Conservation (phyloP, 2,113 vertebrate species). For the Ceyx cyanopectus region DNA sequence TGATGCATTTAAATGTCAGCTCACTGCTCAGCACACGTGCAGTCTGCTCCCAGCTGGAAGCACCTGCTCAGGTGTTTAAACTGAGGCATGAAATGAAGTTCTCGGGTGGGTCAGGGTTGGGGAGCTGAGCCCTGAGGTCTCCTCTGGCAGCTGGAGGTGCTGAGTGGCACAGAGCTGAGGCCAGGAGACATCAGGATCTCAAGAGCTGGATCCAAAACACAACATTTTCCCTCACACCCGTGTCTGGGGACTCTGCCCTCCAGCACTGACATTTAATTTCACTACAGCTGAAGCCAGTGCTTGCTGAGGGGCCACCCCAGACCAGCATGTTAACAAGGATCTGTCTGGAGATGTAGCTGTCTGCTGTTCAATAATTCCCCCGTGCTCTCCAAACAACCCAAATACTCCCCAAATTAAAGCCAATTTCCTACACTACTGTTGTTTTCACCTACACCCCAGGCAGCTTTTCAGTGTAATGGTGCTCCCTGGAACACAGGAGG, state of each 20-base stretch:
- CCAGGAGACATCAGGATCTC: not conserved
- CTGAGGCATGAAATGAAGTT: not conserved
- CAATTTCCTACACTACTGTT: not conserved
- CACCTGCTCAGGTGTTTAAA: not conserved
- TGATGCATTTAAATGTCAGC: not conserved
- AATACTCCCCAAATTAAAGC: not conserved
- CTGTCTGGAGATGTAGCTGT: not conserved
- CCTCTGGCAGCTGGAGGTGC: not conserved
- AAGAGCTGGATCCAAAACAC: not conserved
- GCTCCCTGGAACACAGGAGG: not conserved
- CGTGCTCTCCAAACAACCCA: not conserved
- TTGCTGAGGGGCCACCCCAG: not conserved
- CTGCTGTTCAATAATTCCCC: not conserved
- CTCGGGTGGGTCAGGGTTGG: not conserved
- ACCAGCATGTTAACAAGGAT: not conserved
- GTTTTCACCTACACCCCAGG: not conserved
- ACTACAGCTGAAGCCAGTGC: not conserved
- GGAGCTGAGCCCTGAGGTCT: not conserved
- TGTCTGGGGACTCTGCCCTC: not conserved
- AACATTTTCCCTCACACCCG: not conserved
- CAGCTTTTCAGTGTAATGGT: slow-evolving; percentile 2
- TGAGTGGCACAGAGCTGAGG: accelerated
- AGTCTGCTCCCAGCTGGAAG: not conserved
- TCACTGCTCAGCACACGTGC: not conserved
- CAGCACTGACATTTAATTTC: not conserved